Conservation (phyloP, 2,113 vertebrate genomes). For the Chionodraco myersi region DNA sequence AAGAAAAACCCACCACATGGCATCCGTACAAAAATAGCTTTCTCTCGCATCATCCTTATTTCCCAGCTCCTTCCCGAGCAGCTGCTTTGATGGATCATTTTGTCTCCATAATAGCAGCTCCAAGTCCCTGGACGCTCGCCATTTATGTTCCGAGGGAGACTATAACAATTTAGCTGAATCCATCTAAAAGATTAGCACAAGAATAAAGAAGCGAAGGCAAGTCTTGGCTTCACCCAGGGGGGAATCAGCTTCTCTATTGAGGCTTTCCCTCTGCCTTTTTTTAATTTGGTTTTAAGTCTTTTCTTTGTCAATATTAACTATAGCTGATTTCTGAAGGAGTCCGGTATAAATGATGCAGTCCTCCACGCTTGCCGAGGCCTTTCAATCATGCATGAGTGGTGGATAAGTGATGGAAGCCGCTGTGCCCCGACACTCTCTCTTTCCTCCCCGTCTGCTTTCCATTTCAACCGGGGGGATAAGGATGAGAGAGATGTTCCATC, state of each 20-base stretch:
- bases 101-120: conserved; percentile 77
- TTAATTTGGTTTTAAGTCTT: conserved; percentile 45
- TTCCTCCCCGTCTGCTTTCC: conserved; percentile 68
- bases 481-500: conserved; percentile 73
- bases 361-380: conserved; percentile 70
- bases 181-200: conserved; percentile 68
- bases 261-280: conserved; percentile 50
- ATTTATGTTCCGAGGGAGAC: conserved; percentile 72
- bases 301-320: conserved; percentile 80
- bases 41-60: conserved; percentile 68
- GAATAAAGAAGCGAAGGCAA: conserved; percentile 42
- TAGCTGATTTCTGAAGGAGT: conserved; percentile 70
- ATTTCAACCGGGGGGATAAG: conserved; percentile 65
- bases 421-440: conserved; percentile 69
- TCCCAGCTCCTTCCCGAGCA: conserved; percentile 67
- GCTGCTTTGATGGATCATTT: conserved; percentile 80
- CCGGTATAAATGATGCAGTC: conserved; percentile 72
- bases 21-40: conserved; percentile 70
- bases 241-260: conserved; percentile 70
- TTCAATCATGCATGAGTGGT: conserved; percentile 82
- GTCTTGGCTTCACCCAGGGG: conserved; percentile 59
- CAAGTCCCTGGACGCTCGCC: conserved; percentile 75
- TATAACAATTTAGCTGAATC: conserved; percentile 76
- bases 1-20: conserved; percentile 29
- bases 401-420: conserved; percentile 78